These are phyloP conservation scores for Melipona bicolor DNA, from an alignment of 2,888 invertebrate species.

Conservation along the genomic window DNA sequence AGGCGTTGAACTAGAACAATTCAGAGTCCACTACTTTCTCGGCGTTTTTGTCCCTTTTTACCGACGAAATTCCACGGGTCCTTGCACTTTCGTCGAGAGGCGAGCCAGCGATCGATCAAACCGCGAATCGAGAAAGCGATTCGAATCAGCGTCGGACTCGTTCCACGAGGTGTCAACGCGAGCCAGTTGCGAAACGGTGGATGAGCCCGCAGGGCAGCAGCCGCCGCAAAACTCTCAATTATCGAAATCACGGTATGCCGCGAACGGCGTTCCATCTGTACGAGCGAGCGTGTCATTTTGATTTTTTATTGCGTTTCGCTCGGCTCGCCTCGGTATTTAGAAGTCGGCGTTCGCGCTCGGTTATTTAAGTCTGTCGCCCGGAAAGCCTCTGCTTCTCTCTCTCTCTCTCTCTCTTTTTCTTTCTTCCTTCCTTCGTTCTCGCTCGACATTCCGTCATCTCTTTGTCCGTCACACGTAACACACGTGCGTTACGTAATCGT, in stretches of 20 bases:
- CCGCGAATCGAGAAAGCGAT: neutral
- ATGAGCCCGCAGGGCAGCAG: neutral
- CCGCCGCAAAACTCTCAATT: constrained; percentile 13
- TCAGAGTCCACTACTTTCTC: no score
- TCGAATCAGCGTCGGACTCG: neutral
- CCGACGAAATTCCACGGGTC: neutral
- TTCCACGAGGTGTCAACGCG: constrained; percentile 8
- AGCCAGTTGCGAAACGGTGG: neutral
- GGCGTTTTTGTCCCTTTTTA: neutral
- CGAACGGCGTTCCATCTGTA: neutral
- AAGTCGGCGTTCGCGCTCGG: constrained; percentile 60
- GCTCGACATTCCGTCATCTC: constrained; percentile 1
- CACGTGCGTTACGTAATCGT: constrained; percentile 73
- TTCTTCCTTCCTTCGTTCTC: constrained; percentile 39
- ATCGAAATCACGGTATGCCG: constrained; percentile 10
- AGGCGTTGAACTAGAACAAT: no score
- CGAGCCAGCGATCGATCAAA: no score
- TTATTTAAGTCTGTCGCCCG: constrained; percentile 68
- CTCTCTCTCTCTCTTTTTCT: constrained; percentile 41
- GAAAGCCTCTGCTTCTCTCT: neutral
- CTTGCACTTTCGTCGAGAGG: neutral
- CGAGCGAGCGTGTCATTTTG: constrained; percentile 1
- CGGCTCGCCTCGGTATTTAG: constrained; percentile 17
- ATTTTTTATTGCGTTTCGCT: constrained; percentile 35
- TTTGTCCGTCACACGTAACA: constrained; percentile 45